Evolutionary conservation across 30 jellyfish, hydroid and myxozoan species (phyloP).

Genomic region (Aurelia aurita): DNA sequence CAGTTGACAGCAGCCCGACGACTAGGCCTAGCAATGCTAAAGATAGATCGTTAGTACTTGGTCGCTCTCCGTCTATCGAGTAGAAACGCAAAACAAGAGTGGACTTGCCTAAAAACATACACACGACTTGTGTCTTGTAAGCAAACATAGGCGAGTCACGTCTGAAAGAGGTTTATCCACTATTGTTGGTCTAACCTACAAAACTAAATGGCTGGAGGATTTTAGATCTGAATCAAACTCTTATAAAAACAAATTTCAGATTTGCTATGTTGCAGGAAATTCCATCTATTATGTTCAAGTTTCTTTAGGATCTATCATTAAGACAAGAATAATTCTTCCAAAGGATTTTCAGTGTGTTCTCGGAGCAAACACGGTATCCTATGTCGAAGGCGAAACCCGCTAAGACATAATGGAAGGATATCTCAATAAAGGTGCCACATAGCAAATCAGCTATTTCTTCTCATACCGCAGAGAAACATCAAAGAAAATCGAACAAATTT

Average conservation of each 20-base stretch:
- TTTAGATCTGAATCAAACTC: background rate
- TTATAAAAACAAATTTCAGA: constrained; percentile 37
- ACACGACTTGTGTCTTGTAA: background rate
- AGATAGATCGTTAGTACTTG: too few species aligned
- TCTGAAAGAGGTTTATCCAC: background rate
- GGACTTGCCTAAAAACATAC: background rate
- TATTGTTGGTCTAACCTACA: background rate
- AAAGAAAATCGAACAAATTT: constrained; percentile 18
- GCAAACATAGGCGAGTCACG: background rate
- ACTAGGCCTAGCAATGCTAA: too few species aligned
- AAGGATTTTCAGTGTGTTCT: constrained; percentile 42
- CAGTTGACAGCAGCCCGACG: too few species aligned
- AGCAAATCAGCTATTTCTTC: constrained; percentile 48
- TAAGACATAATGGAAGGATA: constrained; percentile 27
- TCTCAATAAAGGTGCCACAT: constrained; percentile 66
- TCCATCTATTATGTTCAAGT: constrained; percentile 40
- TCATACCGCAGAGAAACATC: constrained; percentile 40
- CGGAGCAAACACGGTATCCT: constrained; percentile 63
- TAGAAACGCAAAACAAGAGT: too few species aligned
- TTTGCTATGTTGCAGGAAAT: constrained; percentile 37
- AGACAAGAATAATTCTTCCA: constrained; percentile 49
- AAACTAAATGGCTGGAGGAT: background rate
- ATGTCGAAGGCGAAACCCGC: constrained; percentile 50
- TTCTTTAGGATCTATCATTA: constrained; percentile 24
- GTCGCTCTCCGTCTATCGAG: too few species aligned